phyloP scores from a whole-genome alignment of 2,888 invertebrate species.

The Sympetrum striolatum region DNA sequence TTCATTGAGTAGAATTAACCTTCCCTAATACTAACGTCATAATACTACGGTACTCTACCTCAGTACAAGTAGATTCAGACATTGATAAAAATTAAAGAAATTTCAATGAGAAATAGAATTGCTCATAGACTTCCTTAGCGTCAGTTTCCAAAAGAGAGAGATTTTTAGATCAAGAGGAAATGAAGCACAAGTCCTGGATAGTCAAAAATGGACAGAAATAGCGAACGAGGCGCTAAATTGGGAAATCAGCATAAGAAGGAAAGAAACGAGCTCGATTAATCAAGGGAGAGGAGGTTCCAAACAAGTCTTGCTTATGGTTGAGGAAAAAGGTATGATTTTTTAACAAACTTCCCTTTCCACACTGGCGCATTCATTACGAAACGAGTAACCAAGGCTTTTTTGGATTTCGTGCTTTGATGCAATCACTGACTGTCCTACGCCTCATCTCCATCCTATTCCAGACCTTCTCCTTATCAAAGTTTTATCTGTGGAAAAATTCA shows the following conservation, averaged over 20 bases:
- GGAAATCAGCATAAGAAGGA: background rate
- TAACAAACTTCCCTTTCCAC: background rate
- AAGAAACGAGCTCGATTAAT: background rate
- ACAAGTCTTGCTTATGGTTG: background rate
- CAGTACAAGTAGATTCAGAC: no score
- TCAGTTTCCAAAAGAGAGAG: no score
- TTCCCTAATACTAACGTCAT: no score
- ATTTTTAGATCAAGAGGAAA: no score
- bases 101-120: no score
- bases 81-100: no score
- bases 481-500: background rate
- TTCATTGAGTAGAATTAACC: no score
- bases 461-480: background rate
- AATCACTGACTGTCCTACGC: background rate
- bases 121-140: no score
- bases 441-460: background rate
- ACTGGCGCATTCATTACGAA: background rate
- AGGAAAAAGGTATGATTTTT: background rate
- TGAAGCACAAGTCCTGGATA: no score
- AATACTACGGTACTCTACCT: no score
- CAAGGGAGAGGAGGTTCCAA: background rate
- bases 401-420: background rate
- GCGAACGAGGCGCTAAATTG: background rate
- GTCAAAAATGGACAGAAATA: no score
- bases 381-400: constrained; percentile 13